These are phyloP conservation scores for Poecile atricapillus DNA, from an alignment of 2,113 vertebrate species.

Conservation along the genomic window DNA sequence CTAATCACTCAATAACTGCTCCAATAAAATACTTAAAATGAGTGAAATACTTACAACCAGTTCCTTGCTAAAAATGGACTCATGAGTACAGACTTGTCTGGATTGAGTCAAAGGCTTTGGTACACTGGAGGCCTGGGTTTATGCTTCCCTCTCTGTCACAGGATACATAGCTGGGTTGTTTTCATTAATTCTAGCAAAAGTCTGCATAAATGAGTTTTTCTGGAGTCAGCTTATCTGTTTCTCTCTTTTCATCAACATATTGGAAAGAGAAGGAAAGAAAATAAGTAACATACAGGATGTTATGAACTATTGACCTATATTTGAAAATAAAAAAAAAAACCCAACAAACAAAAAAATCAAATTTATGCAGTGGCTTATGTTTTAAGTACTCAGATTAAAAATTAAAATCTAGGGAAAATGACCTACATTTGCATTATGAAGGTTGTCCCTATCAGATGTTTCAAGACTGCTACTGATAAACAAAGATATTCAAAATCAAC, in stretches of 20 bases:
- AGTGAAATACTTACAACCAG: not conserved
- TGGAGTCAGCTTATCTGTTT: not conserved
- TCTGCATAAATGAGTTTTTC: not conserved
- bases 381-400: not conserved
- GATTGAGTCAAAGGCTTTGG: not conserved
- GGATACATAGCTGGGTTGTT: not conserved
- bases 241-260: not conserved
- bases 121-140: not conserved
- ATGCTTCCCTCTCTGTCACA: not conserved
- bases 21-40: not conserved
- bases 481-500: not conserved
- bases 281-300: not conserved
- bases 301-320: not conserved
- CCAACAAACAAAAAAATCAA: not conserved
- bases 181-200: not conserved
- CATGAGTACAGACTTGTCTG: not conserved
- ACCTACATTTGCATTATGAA: not conserved
- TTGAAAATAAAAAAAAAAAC: not conserved
- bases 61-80: not conserved
- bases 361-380: not conserved
- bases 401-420: not conserved
- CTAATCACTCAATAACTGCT: not conserved
- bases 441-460: not conserved
- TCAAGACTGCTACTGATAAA: not conserved
- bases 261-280: not conserved